Evolutionary conservation across 1,140 invertebrate genomes (phyloP), one percentile per base, ranked within the genome.

Genomic region (Listronotus oregonensis): DNA sequence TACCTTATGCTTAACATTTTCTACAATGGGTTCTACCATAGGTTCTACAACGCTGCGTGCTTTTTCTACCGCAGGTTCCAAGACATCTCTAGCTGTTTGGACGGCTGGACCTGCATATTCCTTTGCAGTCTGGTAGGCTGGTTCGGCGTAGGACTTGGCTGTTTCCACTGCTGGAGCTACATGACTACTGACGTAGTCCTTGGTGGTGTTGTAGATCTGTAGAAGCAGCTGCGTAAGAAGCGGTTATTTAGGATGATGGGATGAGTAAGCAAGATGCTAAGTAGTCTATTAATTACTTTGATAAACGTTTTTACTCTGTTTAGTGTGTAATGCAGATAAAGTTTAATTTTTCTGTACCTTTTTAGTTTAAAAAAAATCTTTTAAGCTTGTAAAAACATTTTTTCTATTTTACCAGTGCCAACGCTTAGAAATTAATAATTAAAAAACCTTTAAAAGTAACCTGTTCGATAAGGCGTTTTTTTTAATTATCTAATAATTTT

Each of bases 151-250:
- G 4, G 51, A 17, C 31, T 71, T 66, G n/a, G 77, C 75, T 3
- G 69, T 34, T 49, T 77, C 71, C 10, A 78, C 71, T 2, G 68
- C 69, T 5, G 77, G 73, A n/a, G 67, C 70, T n/a, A 76, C 69
- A 9, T n/a, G n/a, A n/a, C n/a, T 66, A 66, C 78, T 80, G 37
- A 85, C 80, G 73, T 81, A 85, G 17, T 84, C 83, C 73, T 83
- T 82, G 10, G 85, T 85, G 18, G 78, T 83, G 60, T 75, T 79
- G 73, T 85, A 85, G 59, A 87, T 78, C 85, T 86, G 75, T 11
- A 78, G 77, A 72, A 75, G 51, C 9, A 76, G 49, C 75, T 75
- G 52, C 66, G 69, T n/a, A n/a, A 68, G 64, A 66, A 34, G 27
- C 55, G 42, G 34, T 66, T 15, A 60, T 55, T 52, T n/a, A 68